Evolutionary conservation across 1,140 invertebrate genomes (phyloP).

Genomic region (Drosophila nebulosa): DNA sequence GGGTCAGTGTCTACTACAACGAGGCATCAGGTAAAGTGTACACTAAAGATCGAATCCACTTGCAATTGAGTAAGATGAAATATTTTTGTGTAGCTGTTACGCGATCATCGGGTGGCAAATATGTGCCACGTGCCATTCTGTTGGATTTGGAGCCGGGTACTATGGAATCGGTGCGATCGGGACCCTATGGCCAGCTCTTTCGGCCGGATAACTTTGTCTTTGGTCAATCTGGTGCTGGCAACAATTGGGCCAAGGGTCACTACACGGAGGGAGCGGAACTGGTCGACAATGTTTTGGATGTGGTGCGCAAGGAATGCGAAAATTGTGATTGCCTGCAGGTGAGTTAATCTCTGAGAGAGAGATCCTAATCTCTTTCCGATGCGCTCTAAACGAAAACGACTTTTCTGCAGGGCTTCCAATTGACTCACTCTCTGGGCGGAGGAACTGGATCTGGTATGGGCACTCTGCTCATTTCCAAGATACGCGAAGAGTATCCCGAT

Average conservation of each 20-base stretch:
- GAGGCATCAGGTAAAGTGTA: conserved; percentile 87
- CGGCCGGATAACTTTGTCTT: conserved; percentile 89
- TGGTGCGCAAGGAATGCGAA: conserved; percentile 90
- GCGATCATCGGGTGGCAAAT: conserved; percentile 84
- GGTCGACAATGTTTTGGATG: conserved; percentile 89
- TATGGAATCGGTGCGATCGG: conserved; percentile 88
- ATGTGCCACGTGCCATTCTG: conserved; percentile 89
- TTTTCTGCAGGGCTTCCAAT: conserved; percentile 87
- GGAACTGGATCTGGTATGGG: conserved; percentile 91
- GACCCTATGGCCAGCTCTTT: conserved; percentile 88
- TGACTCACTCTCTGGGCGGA: conserved; percentile 89
- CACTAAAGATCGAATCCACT: neutral
- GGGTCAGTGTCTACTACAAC: conserved; percentile 96
- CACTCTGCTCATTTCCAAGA: conserved; percentile 89
- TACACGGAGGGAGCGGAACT: conserved; percentile 90
- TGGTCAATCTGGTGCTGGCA: conserved; percentile 83
- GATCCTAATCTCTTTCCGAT: neutral
- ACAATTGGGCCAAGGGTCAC: conserved; percentile 86
- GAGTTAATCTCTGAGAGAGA: neutral
- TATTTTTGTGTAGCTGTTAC: conserved; percentile 60
- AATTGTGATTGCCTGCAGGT: conserved; percentile 86
- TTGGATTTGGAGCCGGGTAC: conserved; percentile 89
- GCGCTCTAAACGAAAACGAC: neutral
- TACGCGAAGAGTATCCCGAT: conserved; percentile 90
- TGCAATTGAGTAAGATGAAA: neutral